These are phyloP conservation scores for Cephalopholis sonnerati DNA, from an alignment of 2,113 vertebrate species.

Conservation along the genomic window DNA sequence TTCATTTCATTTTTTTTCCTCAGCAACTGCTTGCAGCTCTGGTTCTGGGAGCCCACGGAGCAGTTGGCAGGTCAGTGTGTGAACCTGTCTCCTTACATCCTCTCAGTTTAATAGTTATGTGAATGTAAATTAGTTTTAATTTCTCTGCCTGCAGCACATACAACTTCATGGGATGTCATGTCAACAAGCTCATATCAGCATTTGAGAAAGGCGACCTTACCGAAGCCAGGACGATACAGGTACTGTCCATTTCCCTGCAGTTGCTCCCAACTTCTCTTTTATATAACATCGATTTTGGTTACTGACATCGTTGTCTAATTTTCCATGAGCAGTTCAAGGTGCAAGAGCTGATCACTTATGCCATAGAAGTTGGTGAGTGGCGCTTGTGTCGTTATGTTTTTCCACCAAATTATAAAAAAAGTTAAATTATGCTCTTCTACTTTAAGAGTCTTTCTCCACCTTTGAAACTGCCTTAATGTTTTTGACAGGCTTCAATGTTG, in stretches of 20 bases:
- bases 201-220: slow-evolving; percentile 85
- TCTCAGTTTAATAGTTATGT: neutral
- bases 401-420: neutral
- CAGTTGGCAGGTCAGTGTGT: slow-evolving; percentile 91
- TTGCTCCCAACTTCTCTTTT: neutral
- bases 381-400: neutral
- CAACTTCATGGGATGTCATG: slow-evolving; percentile 90
- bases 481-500: slow-evolving; percentile 90
- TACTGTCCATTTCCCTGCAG: slow-evolving; percentile 58
- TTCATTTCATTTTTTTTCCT: neutral
- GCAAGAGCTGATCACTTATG: slow-evolving; percentile 78
- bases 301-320: slow-evolving; percentile 35
- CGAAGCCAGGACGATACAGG: slow-evolving; percentile 89
- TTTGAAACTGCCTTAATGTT: neutral
- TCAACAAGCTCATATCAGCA: slow-evolving; percentile 86
- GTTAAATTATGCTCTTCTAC: neutral
- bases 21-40: slow-evolving; percentile 92
- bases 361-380: slow-evolving; percentile 77
- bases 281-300: neutral
- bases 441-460: neutral
- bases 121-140: neutral
- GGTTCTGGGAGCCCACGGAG: slow-evolving; percentile 90
- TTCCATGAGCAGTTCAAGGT: slow-evolving; percentile 75
- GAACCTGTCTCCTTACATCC: neutral
- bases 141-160: slow-evolving; percentile 87